Conservation (phyloP, 2,888 invertebrate species). For the Caenorhabditis drosophilae region DNA sequence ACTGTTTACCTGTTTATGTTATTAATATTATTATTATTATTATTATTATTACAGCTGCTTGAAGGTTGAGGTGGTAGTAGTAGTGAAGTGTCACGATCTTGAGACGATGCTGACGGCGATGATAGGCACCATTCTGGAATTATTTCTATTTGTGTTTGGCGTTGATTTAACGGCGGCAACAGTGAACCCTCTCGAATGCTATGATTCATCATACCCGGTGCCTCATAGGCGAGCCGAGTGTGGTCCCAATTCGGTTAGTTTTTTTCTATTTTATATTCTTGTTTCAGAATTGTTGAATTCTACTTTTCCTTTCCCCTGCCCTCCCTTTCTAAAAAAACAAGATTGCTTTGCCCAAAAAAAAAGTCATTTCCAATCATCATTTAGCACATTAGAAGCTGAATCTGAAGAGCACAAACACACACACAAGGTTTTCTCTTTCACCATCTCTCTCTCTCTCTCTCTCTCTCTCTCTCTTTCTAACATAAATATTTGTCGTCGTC, state of each 20-base stretch:
- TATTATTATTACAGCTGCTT: constrained; percentile 39
- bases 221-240: constrained; percentile 39
- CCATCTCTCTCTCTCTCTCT: too few relatives aligned
- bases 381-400: background rate
- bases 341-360: too few relatives aligned
- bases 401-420: too few relatives aligned
- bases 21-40: too few relatives aligned
- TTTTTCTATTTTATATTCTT: constrained; percentile 6
- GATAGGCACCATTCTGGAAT: constrained; percentile 48
- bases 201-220: constrained; percentile 44
- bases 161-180: constrained; percentile 12
- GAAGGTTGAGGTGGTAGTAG: constrained; percentile 31
- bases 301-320: too few relatives aligned
- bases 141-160: background rate
- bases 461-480: too few relatives aligned
- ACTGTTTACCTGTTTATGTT: too few relatives aligned
- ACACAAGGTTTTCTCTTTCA: too few relatives aligned
- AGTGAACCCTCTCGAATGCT: constrained; percentile 49
- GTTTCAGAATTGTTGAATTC: too few relatives aligned
- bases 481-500: too few relatives aligned
- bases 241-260: constrained; percentile 39
- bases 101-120: constrained; percentile 22
- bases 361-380: background rate
- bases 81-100: constrained; percentile 1
- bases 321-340: too few relatives aligned